Percentiles rank a stretch among this genome's conserved stretches.
Conservation (phyloP, 1,140 invertebrate genomes). For the Drosophila nigrodunni region DNA sequence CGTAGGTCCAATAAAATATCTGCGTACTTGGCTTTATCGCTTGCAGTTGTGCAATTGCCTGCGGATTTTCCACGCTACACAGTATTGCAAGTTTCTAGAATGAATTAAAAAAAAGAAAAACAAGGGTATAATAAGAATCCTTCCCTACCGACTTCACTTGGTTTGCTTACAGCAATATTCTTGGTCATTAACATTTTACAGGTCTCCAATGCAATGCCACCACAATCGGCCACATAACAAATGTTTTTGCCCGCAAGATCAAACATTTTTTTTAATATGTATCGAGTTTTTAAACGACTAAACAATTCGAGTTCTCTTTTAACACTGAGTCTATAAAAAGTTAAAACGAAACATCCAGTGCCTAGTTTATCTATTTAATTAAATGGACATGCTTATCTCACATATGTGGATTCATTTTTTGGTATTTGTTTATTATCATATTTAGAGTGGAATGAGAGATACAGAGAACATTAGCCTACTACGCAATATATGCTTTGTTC, state of each 20-base stretch:
- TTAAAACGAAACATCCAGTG: neutral
- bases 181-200: constrained; percentile 77
- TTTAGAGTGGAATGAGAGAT: constrained; percentile 21
- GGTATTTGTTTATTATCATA: constrained; percentile 29
- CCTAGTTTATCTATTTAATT: constrained; percentile 61
- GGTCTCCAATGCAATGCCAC: constrained; percentile 75
- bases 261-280: constrained; percentile 47
- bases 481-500: neutral
- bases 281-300: neutral
- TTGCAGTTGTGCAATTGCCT: constrained; percentile 72
- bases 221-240: constrained; percentile 80
- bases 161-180: constrained; percentile 73
- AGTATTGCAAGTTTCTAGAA: constrained; percentile 76
- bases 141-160: neutral
- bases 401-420: constrained; percentile 6
- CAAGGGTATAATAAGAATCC: neutral
- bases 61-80: constrained; percentile 68
- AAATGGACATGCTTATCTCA: constrained; percentile 52
- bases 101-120: neutral
- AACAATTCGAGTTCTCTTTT: constrained; percentile 24
- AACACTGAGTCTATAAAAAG: constrained; percentile 31
- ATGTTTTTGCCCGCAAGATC: constrained; percentile 75
- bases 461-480: constrained; percentile 6
- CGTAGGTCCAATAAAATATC: constrained; percentile 78
- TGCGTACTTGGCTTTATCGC: constrained; percentile 72